Evolutionary conservation across 2,888 invertebrate species (phyloP).

Genomic region (Pollenia angustigena): DNA sequence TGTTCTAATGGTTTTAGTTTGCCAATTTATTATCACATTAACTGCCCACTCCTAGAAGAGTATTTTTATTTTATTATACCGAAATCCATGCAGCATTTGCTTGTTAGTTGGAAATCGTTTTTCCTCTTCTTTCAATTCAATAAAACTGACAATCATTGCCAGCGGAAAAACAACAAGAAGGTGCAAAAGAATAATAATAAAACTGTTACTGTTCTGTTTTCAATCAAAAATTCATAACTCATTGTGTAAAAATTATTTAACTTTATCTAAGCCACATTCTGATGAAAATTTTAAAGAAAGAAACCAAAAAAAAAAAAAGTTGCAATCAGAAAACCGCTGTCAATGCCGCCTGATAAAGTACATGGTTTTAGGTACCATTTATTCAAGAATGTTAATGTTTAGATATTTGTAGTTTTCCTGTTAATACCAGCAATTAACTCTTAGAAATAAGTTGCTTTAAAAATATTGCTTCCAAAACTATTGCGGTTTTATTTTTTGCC

Average conservation of each 20-base stretch:
- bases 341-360: too few species aligned
- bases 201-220: not conserved
- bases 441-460: not conserved
- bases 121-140: not conserved
- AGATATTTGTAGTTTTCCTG: not conserved
- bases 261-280: not conserved
- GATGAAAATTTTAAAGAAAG: not conserved
- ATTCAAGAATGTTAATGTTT: not conserved
- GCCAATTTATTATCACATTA: slow-evolving; percentile 70
- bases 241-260: not conserved
- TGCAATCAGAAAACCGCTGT: too few species aligned
- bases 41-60: slow-evolving; percentile 62
- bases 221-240: slow-evolving; percentile 28
- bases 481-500: not conserved
- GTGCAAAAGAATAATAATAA: not conserved
- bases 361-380: too few species aligned
- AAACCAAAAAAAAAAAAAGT: not conserved
- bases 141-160: slow-evolving; percentile 21
- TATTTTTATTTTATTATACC: slow-evolving; percentile 14
- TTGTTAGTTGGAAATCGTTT: slow-evolving; percentile 23
- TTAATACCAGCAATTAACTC: not conserved
- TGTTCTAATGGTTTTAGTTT: slow-evolving; percentile 52
- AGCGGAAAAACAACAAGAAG: not conserved
- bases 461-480: slow-evolving; percentile 15
- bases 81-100: slow-evolving; percentile 37